phyloP scores from a whole-genome alignment of 1,140 invertebrate genomes.

The Choristoneura fumiferana region DNA sequence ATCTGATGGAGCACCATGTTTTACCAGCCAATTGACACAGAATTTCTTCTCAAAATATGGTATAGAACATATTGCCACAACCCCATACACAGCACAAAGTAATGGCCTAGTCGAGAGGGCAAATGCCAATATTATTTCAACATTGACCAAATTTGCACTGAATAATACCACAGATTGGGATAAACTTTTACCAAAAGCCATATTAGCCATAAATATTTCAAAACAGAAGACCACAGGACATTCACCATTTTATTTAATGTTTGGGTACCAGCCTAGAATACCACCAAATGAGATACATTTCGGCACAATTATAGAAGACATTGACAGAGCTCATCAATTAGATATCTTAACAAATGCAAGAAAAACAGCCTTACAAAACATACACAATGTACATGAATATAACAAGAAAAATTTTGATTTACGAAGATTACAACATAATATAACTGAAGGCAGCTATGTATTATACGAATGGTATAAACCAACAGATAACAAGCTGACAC shows the following conservation, averaged over 20 bases:
- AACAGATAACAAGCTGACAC: no score
- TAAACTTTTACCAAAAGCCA: no score
- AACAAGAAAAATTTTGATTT: neutral
- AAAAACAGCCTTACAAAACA: neutral
- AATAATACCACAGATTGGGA: no score
- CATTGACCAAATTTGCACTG: no score
- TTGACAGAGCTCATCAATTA: neutral
- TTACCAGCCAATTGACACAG: no score
- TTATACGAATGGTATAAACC: neutral
- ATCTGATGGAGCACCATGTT: no score
- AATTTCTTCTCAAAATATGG: no score
- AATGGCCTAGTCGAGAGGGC: no score
- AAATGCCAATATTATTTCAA: no score
- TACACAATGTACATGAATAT: neutral
- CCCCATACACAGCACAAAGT: no score
- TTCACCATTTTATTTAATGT: neutral
- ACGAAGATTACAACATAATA: neutral
- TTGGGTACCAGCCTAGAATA: neutral
- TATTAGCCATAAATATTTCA: no score
- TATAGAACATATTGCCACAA: no score
- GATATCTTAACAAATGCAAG: neutral
- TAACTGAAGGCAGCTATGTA: neutral
- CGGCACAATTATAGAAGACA: neutral
- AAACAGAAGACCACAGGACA: neutral
- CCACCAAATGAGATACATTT: neutral